Conservation (phyloP, 2,888 invertebrate genomes). For the Muscina levida region DNA sequence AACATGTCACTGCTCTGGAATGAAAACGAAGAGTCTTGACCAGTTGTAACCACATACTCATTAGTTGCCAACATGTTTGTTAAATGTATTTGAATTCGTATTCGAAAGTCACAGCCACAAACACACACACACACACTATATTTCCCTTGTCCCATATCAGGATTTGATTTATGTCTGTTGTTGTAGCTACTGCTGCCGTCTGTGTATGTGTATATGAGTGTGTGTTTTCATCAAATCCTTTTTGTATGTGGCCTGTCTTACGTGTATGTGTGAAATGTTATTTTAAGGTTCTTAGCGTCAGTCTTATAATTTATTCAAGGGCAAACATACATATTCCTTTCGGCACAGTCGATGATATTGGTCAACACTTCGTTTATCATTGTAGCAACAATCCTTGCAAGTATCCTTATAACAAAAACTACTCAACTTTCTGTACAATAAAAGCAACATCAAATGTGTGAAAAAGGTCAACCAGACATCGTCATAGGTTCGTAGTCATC, state of each 20-base stretch:
- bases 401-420: background rate
- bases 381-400: constrained; percentile 55
- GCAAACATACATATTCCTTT: constrained; percentile 73
- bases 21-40: constrained; percentile 17
- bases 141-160: constrained; percentile 66
- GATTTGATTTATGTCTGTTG: constrained; percentile 62
- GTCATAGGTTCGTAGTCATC: too few species aligned
- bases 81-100: constrained; percentile 29
- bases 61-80: constrained; percentile 51
- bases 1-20: constrained; percentile 27
- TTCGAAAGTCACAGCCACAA: background rate
- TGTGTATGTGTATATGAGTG: constrained; percentile 1
- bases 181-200: constrained; percentile 48
- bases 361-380: constrained; percentile 79
- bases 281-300: constrained; percentile 64
- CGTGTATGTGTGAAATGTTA: constrained; percentile 35
- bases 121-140: constrained; percentile 28
- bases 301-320: constrained; percentile 64
- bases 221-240: constrained; percentile 11
- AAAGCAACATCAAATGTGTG: constrained; percentile 29
- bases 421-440: background rate
- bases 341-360: constrained; percentile 59
- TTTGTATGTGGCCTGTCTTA: constrained; percentile 12
- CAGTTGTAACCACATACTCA: constrained; percentile 65
- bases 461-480: constrained; percentile 41